Evolutionary conservation across 2,797 vertebrate genomes (phyloP), one percentile per base, ranked within the genome.

Genomic region (Enteromius mattozi): DNA sequence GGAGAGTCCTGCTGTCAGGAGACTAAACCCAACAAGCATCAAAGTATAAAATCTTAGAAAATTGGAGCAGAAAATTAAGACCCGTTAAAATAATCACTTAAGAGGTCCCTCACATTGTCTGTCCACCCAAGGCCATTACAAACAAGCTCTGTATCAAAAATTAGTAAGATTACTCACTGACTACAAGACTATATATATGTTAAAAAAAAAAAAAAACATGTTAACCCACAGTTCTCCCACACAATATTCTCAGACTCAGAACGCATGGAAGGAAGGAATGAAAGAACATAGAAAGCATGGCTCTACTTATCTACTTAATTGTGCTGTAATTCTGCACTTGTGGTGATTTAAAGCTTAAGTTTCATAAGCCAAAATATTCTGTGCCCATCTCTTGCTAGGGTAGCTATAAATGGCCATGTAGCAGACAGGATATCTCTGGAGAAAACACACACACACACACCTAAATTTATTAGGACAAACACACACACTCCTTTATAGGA

Each of bases 391-490:
- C 74, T 69, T 69, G 27, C 1, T 4, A 59, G 82, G 65, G 45
- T 47, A 33, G 65, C 51, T 83, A 83, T 68, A 78, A 78, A 69
- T 83, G 82, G 49, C 63, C 5, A 7, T 17, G 27, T 54, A 30
- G 63, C 12, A 35, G 74, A 42, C 63, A 83, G 63, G 33, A 74
- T 54, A 74, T 77, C 68, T 65, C 72, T n/a, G 33, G 66, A 27
- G 72, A 80, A 71, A 66, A 74, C 47, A 75, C 47, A 54, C 51
- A 7, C 17, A 77, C 75, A 51, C 40, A 59, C 80, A 68, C 76
- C 65, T 81, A 56, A 9, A n/a, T 80, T 80, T 79, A 80, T 65
- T 81, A 84, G 86, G 86, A 70, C 86, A 84, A 61, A 84, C 42
- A 49, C 82, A 82, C 30, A 27, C 30, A 16, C 10, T 47, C 77